phyloP scores from a whole-genome alignment of 2,888 invertebrate species.

The Lasioglossum morio region DNA sequence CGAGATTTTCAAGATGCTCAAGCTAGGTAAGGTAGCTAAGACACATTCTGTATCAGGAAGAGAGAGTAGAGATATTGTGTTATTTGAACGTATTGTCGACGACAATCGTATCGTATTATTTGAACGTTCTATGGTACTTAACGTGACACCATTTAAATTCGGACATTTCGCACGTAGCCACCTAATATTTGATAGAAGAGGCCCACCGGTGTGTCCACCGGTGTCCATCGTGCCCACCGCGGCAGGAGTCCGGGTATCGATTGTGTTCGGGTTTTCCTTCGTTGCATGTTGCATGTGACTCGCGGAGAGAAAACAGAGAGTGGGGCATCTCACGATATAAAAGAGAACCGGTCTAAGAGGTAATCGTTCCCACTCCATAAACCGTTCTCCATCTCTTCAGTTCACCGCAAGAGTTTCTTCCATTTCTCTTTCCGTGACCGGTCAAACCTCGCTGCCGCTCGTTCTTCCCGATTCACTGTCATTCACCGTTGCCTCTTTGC shows the following conservation, averaged over 20 bases:
- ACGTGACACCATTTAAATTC: too few species aligned
- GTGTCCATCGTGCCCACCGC: not conserved
- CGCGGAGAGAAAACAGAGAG: conserved; percentile 63
- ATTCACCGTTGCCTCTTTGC: conserved; percentile 12
- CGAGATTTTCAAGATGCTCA: too few species aligned
- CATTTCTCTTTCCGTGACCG: conserved; percentile 61
- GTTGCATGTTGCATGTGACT: conserved; percentile 38
- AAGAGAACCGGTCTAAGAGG: conserved; percentile 81
- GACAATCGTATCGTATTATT: too few species aligned
- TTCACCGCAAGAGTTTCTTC: conserved; percentile 60
- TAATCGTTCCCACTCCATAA: conserved; percentile 76
- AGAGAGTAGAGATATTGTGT: too few species aligned
- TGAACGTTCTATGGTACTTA: too few species aligned
- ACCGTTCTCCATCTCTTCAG: conserved; percentile 73
- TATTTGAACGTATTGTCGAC: too few species aligned
- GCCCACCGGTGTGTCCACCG: too few species aligned
- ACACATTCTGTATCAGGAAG: too few species aligned
- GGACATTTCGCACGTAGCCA: too few species aligned
- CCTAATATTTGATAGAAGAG: too few species aligned
- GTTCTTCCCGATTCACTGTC: conserved; percentile 20
- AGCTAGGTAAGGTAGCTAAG: too few species aligned
- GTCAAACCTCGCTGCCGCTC: conserved; percentile 42
- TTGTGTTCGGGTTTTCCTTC: conserved; percentile 39
- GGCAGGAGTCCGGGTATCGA: conserved; percentile 22
- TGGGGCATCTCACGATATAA: conserved; percentile 78